These are phyloP conservation scores for Notodonta ziczac DNA, from an alignment of 2,888 invertebrate species.

Conservation along the genomic window DNA sequence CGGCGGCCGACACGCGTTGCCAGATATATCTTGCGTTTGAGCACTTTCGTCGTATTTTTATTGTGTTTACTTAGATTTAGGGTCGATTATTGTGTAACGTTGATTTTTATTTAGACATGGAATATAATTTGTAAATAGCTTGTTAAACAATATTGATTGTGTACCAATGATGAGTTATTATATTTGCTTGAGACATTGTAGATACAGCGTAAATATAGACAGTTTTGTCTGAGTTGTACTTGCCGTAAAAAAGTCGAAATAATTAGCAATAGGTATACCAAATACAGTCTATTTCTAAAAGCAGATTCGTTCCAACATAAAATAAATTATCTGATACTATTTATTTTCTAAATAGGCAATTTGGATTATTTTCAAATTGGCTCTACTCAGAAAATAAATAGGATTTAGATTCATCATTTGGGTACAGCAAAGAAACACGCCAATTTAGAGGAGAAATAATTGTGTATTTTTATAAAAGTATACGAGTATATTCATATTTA, in stretches of 20 bases:
- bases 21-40: conserved; percentile 61
- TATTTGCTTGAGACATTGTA: too few species aligned
- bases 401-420: conserved; percentile 13
- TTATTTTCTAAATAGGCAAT: conserved; percentile 16
- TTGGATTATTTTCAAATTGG: conserved; percentile 21
- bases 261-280: too few species aligned
- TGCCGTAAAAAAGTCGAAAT: too few species aligned
- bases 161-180: too few species aligned
- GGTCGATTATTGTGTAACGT: conserved; percentile 20
- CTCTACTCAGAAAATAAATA: conserved; percentile 11
- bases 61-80: conserved; percentile 27
- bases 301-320: not conserved
- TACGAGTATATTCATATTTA: conserved; percentile 39
- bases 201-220: too few species aligned
- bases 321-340: conserved; percentile 7
- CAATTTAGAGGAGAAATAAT: not conserved
- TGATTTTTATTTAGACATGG: not conserved
- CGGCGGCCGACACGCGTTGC: conserved; percentile 51
- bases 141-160: not conserved
- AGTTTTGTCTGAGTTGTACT: too few species aligned
- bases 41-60: conserved; percentile 40
- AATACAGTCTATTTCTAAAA: not conserved
- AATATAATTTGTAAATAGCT: not conserved
- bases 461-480: conserved; percentile 17
- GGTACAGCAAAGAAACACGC: not conserved